Evolutionary conservation across 2,888 invertebrate genomes (phyloP).

Genomic region (Mongoloraphidia duomilia): DNA sequence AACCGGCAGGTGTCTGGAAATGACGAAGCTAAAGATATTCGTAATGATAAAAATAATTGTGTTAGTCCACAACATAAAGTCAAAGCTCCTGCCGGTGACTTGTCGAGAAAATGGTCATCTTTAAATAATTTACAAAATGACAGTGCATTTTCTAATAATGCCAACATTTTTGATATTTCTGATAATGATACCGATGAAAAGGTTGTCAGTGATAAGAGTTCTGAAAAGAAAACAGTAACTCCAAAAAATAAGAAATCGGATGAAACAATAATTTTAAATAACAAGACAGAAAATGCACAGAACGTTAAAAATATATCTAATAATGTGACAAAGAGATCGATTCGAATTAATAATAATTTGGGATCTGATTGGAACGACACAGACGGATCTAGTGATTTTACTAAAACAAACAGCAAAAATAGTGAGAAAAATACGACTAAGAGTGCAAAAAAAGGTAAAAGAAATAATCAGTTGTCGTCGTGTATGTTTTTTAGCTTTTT

Average conservation of each 20-base stretch:
- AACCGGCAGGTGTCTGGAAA: slow-evolving; percentile 39
- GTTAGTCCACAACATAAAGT: slow-evolving; percentile 15
- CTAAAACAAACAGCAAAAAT: slow-evolving; percentile 7
- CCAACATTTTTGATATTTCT: too few relatives aligned
- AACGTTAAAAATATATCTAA: slow-evolving; percentile 17
- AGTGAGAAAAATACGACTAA: slow-evolving; percentile 7
- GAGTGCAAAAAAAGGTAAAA: slow-evolving; percentile 10
- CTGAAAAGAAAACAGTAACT: slow-evolving; percentile 15
- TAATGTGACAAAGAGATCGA: slow-evolving; percentile 22
- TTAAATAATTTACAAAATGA: slow-evolving; percentile 29
- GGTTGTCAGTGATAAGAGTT: too few relatives aligned
- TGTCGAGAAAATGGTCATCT: slow-evolving; percentile 44
- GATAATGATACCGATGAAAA: too few relatives aligned
- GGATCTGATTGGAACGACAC: slow-evolving; percentile 13
- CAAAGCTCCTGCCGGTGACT: slow-evolving; percentile 24
- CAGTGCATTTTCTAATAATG: too few relatives aligned
- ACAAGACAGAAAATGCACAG: background rate
- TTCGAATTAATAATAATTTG: slow-evolving; percentile 20
- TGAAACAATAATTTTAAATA: slow-evolving; percentile 10
- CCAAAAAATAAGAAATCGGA: slow-evolving; percentile 23
- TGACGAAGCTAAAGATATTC: slow-evolving; percentile 29
- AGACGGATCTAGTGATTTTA: slow-evolving; percentile 1
- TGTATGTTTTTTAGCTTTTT: background rate
- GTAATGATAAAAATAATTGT: slow-evolving; percentile 16
- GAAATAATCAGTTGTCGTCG: background rate